Evolutionary conservation across 1,140 invertebrate species (phyloP).

Genomic region (Thalassaphorura encarpata): DNA sequence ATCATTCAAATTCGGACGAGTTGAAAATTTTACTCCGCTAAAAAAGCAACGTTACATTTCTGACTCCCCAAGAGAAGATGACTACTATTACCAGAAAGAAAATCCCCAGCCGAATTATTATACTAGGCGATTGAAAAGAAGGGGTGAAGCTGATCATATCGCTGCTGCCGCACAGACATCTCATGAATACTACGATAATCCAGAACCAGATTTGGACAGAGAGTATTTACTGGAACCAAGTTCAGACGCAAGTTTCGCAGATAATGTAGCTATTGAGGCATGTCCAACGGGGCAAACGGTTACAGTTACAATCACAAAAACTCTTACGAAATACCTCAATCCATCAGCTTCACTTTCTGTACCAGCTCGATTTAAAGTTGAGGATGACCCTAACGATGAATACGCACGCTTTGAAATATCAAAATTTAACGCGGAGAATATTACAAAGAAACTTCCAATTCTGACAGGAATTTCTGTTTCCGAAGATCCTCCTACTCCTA

Average conservation of each 20-base stretch:
- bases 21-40: neutral
- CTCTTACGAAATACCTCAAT: neutral
- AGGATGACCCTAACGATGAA: no score
- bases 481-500: no score
- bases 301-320: neutral
- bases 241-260: neutral
- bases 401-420: no score
- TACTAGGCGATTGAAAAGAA: neutral
- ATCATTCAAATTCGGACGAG: neutral
- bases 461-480: no score
- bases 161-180: no score
- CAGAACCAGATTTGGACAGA: neutral
- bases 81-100: neutral
- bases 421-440: no score
- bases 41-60: neutral
- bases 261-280: neutral
- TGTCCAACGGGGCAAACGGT: neutral
- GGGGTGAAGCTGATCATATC: slow-evolving; percentile 1
- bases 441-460: no score
- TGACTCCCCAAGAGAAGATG: neutral
- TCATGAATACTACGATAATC: no score
- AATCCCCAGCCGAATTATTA: neutral
- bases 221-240: slow-evolving; percentile 6
- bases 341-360: neutral
- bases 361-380: no score